These are phyloP conservation scores for Furcifer pardalis DNA, from an alignment of 2,797 vertebrate genomes.

Conservation along the genomic window DNA sequence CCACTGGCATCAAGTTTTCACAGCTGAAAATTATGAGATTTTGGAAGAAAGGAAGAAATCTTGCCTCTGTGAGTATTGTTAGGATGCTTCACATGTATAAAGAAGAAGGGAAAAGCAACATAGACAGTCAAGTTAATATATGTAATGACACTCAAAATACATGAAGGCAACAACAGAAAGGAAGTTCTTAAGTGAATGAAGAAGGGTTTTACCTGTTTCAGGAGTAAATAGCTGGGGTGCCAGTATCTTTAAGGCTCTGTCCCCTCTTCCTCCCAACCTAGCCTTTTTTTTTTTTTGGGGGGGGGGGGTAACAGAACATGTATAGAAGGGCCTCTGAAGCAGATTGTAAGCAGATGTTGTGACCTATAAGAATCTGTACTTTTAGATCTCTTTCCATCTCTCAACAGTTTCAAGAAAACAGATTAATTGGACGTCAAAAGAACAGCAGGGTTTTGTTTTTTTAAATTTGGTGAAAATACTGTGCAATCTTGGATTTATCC, in stretches of 20 bases:
- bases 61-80: background rate
- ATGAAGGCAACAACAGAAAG: background rate
- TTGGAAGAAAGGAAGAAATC: slow-evolving; percentile 18
- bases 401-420: background rate
- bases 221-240: background rate
- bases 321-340: background rate
- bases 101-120: background rate
- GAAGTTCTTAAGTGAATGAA: background rate
- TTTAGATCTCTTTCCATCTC: background rate
- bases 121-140: background rate
- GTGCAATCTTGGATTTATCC: background rate
- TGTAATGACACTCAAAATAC: background rate
- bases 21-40: slow-evolving; percentile 37
- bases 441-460: background rate
- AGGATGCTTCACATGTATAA: background rate
- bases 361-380: background rate
- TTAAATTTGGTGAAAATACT: background rate
- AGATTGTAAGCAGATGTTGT: background rate
- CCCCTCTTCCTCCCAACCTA: background rate
- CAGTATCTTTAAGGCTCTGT: background rate
- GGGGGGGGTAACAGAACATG: background rate
- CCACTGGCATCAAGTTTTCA: slow-evolving; percentile 19
- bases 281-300: background rate
- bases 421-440: background rate
- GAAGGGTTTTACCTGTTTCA: background rate